Conservation (phyloP, 2,113 vertebrate genomes). For the Numenius arquata region DNA sequence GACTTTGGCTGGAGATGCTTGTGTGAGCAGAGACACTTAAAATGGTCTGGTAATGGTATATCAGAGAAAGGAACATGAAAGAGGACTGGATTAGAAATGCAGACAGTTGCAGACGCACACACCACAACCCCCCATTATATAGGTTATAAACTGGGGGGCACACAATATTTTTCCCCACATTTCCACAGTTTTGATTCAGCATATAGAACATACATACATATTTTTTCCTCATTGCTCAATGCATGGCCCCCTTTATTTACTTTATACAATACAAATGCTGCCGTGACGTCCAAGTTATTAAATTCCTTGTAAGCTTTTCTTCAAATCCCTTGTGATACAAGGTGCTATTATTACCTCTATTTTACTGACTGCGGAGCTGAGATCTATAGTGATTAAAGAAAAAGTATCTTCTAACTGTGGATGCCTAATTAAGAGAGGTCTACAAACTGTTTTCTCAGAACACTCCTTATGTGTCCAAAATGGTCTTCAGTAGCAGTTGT, state of each 20-base stretch:
- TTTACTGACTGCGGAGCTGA: neutral
- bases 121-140: accelerated
- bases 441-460: slow-evolving; percentile 47
- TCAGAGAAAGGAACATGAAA: neutral
- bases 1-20: neutral
- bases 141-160: neutral
- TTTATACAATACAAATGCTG: neutral
- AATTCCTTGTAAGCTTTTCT: slow-evolving; percentile 28
- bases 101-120: neutral
- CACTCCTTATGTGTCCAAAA: slow-evolving; percentile 42
- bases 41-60: neutral
- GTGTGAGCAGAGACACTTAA: neutral
- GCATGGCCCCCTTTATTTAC: neutral
- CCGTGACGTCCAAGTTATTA: slow-evolving; percentile 9
- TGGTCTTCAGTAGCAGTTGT: slow-evolving; percentile 37
- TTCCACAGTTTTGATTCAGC: neutral
- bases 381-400: slow-evolving; percentile 37
- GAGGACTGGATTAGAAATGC: neutral
- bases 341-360: slow-evolving; percentile 31
- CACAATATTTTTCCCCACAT: neutral
- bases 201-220: neutral
- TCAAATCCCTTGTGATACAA: neutral
- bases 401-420: slow-evolving; percentile 45
- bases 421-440: slow-evolving; percentile 48
- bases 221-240: neutral